These are phyloP conservation scores for Cossypha caffra DNA, from an alignment of 2,797 vertebrate species.

Conservation along the genomic window DNA sequence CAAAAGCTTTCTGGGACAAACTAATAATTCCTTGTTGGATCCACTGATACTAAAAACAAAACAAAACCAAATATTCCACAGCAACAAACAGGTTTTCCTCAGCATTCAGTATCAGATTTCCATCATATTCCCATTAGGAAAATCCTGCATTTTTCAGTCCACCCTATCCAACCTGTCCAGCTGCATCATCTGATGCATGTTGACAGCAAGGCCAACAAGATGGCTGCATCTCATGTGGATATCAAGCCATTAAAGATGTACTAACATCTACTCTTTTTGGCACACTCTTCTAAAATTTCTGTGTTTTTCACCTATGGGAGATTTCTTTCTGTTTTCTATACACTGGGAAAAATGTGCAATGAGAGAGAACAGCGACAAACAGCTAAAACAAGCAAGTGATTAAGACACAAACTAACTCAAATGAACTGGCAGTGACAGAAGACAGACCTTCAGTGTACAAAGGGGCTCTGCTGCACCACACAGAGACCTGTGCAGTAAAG, in stretches of 20 bases:
- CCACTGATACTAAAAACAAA: neutral
- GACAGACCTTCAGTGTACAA: neutral
- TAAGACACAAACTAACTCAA: neutral
- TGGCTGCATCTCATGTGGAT: neutral
- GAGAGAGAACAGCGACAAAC: neutral
- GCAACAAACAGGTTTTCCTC: neutral
- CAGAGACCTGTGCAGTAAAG: constrained; percentile 36
- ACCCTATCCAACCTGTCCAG: neutral
- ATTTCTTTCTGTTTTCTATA: neutral
- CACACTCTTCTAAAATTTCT: neutral
- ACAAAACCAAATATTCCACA: neutral
- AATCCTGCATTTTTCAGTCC: fast-evolving
- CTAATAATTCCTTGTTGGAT: neutral
- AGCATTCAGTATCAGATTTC: neutral
- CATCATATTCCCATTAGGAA: neutral
- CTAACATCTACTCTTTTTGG: neutral
- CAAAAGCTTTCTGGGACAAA: neutral
- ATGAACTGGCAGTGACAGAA: constrained; percentile 28
- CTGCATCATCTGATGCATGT: neutral
- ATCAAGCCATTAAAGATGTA: neutral
- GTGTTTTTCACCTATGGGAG: neutral
- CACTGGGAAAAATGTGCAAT: neutral
- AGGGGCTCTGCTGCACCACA: constrained; percentile 1
- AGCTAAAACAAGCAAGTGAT: neutral
- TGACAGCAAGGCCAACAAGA: neutral